Percentiles rank a stretch among this genome's conserved stretches.
Evolutionary conservation across 2,888 invertebrate genomes (phyloP).

Genomic region (Pseudococcus viburni): DNA sequence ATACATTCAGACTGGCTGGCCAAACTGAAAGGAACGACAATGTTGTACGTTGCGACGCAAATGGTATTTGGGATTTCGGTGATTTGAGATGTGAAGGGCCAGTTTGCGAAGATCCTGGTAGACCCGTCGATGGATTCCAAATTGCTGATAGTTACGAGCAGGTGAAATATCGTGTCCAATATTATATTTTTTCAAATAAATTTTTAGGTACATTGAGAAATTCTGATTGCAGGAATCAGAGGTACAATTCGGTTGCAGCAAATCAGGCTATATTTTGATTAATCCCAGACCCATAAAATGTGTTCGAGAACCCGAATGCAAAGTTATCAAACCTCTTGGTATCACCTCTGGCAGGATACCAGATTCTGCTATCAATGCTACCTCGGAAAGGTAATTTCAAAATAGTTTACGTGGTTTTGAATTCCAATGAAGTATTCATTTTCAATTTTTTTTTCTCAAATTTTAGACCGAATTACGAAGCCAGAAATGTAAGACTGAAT

Average conservation of each 20-base stretch:
- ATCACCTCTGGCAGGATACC: slow-evolving; percentile 93
- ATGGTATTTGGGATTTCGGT: slow-evolving; percentile 97
- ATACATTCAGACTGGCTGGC: slow-evolving; percentile 90
- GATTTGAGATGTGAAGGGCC: slow-evolving; percentile 96
- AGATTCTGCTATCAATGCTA: slow-evolving; percentile 95
- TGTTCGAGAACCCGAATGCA: slow-evolving; percentile 93
- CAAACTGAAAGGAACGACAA: slow-evolving; percentile 93
- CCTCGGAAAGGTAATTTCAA: slow-evolving; percentile 83
- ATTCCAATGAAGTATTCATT: background rate
- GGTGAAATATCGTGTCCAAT: slow-evolving; percentile 68
- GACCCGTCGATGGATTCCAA: slow-evolving; percentile 93
- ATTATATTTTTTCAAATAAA: background rate
- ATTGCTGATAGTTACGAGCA: slow-evolving; percentile 74
- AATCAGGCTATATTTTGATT: slow-evolving; percentile 93
- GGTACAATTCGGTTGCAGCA: slow-evolving; percentile 89
- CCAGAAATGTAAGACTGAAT: slow-evolving; percentile 88
- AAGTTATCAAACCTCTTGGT: slow-evolving; percentile 91
- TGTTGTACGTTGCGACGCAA: slow-evolving; percentile 90
- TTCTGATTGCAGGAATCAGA: slow-evolving; percentile 82
- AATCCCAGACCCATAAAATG: slow-evolving; percentile 92
- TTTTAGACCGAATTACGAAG: slow-evolving; percentile 86
- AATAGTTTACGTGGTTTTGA: background rate
- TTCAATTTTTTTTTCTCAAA: slow-evolving; percentile 33
- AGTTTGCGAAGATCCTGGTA: slow-evolving; percentile 95
- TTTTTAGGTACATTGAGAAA: background rate